Base-by-base conservation (phyloP, 2,113 vertebrate species). In the Bombycilla garrulus region DNA sequence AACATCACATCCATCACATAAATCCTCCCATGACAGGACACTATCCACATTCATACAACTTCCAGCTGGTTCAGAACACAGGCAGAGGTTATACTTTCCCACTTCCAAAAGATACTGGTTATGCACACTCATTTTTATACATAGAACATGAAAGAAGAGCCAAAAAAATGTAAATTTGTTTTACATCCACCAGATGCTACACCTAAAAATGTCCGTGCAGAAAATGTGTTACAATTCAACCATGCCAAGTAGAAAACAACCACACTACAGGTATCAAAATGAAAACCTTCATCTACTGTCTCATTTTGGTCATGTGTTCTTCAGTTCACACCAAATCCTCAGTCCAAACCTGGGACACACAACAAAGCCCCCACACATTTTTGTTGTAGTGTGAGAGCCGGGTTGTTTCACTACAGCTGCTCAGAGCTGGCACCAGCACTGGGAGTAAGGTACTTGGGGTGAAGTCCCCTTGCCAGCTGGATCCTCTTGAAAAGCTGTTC, bases 351-450 rank as follows among this genome's bases (percentile, higher is more conserved):
- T 11, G 14, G 38, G 2, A 51, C 56, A 15, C 1, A 1, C 6
- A 25, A 6, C 5, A 22, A 45, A 47, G 23, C 28, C 6, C 38
- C 15, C 1, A 0, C 1, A 6, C 0, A 7, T 33, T 44, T 44
- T 23, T 40, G 35, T n/a, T 4, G 26, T 22, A 45, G 5, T 28
- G 23, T n/a, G 35, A 44, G 5, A 67, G 24, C n/a, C 53, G 36
- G 31, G 28, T 4, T 28, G 11, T 48, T 62, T 15, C 25, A 35
- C 51, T 48, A 81, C 36, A 79, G 44, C 53, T 44, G 12, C 28
- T 10, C 48, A 19, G 36, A 21, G 71, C 15, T 13, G 8, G 24
- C 26, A 47, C 5, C 2, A 12, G 10, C 53, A 21, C 54, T 6
- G 4, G 15, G 25, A 73, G 51, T 6, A 23, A 88, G 23, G 2